Conservation (phyloP, 92 coral and sea anemone genomes). For the Hydrozoanthus gracilis region DNA sequence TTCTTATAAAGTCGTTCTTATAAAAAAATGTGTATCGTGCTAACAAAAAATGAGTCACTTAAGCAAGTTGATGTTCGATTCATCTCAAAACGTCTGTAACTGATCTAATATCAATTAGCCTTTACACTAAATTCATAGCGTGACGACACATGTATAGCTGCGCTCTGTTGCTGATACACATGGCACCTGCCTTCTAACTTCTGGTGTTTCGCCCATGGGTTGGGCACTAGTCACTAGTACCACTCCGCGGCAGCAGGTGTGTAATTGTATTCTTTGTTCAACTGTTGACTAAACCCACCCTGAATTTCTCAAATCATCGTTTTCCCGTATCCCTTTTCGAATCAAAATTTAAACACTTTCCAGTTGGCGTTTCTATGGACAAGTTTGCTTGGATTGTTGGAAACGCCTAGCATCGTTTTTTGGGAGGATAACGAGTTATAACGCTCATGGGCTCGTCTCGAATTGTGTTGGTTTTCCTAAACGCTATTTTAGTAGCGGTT, state of each 20-base stretch:
- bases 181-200: no score
- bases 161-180: no score
- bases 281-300: conserved; percentile 1
- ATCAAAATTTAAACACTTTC: conserved; percentile 40
- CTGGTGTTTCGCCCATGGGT: neutral
- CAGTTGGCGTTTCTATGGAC: neutral
- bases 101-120: no score
- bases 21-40: no score
- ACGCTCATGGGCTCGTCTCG: conserved; percentile 2
- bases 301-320: neutral
- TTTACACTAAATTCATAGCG: no score
- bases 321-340: neutral
- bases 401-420: neutral
- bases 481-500: neutral
- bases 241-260: conserved; percentile 25
- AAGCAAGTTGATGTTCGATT: no score
- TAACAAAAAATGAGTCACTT: no score
- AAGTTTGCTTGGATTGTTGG: neutral
- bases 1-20: no score
- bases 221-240: neutral
- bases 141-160: no score
- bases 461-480: conserved; percentile 20
- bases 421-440: neutral
- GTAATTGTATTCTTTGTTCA: conserved; percentile 26
- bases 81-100: no score